A percentile compares a stretch with the other conserved stretches of the same genome.
phyloP scores from a whole-genome alignment of 2,113 vertebrate genomes.

The Sapayoa aenigma region DNA sequence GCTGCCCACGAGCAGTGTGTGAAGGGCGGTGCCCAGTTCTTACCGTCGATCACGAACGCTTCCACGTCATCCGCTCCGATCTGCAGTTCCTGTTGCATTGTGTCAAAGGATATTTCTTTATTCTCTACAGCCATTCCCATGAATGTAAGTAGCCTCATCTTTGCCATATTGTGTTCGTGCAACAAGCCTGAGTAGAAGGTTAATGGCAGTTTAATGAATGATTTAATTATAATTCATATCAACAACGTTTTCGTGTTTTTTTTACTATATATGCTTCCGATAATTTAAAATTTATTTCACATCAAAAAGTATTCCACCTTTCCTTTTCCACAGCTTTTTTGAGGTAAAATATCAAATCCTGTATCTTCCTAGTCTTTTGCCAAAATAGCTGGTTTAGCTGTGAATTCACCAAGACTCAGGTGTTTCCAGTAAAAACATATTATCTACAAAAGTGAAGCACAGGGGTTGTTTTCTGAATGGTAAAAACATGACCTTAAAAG shows the following conservation, averaged over 20 bases:
- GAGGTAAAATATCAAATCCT: neutral
- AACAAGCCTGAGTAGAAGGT: slow-evolving; percentile 78
- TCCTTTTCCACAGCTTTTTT: neutral
- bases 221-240: neutral
- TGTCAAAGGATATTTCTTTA: slow-evolving; percentile 96
- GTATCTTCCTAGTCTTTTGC: neutral
- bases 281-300: neutral
- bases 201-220: neutral
- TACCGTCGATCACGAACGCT: slow-evolving; percentile 98
- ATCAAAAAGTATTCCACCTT: neutral
- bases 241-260: neutral
- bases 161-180: slow-evolving; percentile 96
- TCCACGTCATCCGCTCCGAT: slow-evolving; percentile 93
- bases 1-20: neutral
- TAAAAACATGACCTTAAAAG: neutral
- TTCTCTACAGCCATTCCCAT: slow-evolving; percentile 99
- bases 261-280: neutral
- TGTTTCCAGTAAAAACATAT: neutral
- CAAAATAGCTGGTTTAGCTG: neutral
- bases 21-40: neutral
- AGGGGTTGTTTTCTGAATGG: neutral
- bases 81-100: slow-evolving; percentile 96
- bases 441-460: neutral
- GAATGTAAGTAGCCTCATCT: slow-evolving; percentile 97
- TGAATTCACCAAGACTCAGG: neutral